These are phyloP conservation scores for Anticlea derivata DNA, from an alignment of 2,888 invertebrate genomes.

Conservation along the genomic window DNA sequence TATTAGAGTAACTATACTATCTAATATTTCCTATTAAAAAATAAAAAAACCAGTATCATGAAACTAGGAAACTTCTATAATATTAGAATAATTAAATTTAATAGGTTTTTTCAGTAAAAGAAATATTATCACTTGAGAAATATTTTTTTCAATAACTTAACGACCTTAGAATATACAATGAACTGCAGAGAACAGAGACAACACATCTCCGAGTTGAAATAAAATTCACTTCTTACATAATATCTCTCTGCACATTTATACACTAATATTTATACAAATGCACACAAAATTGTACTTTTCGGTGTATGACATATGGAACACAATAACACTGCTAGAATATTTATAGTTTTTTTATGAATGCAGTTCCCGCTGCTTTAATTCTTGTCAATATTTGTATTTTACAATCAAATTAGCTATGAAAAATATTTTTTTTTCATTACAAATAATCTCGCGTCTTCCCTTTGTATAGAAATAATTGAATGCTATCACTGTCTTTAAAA, in stretches of 20 bases:
- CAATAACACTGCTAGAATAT: conserved; percentile 34
- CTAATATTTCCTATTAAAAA: too few relatives aligned
- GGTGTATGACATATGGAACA: conserved; percentile 46
- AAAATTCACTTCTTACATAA: conserved; percentile 27
- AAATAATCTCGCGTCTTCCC: too few relatives aligned
- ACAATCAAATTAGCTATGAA: conserved; percentile 7
- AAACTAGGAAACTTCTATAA: too few relatives aligned
- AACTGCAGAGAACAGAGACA: conserved; percentile 17
- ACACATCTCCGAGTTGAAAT: conserved; percentile 24
- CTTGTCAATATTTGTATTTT: conserved; percentile 2
- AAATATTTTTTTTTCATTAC: not conserved
- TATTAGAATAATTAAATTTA: too few relatives aligned
- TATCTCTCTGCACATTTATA: conserved; percentile 32
- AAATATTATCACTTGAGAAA: not conserved
- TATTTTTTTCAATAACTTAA: conserved; percentile 17
- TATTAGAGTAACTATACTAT: too few relatives aligned
- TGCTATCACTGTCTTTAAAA: too few relatives aligned
- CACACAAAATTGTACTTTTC: conserved; percentile 66
- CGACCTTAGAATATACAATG: conserved; percentile 8
- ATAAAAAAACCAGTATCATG: too few relatives aligned
- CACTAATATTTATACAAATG: conserved; percentile 50
- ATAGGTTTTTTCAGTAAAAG: too few relatives aligned
- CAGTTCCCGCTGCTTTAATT: conserved; percentile 43
- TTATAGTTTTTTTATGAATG: conserved; percentile 16
- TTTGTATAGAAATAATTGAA: too few relatives aligned